Evolutionary conservation across 2,113 vertebrate species (phyloP).

Genomic region (Ia io): DNA sequence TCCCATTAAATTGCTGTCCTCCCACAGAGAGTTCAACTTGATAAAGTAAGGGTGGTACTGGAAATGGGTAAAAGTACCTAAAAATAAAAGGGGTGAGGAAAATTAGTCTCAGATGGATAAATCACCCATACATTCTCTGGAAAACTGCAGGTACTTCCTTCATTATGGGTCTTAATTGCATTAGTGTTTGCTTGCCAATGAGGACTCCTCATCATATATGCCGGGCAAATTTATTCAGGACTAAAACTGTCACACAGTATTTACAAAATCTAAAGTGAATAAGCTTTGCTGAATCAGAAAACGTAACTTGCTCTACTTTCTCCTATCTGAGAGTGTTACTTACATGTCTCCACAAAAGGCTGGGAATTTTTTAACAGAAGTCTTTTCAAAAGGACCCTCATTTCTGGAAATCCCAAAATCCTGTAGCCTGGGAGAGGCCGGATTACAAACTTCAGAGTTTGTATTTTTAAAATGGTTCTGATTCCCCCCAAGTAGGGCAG

Average conservation of each 20-base stretch:
- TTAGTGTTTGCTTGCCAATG: not conserved
- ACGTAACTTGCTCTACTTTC: not conserved
- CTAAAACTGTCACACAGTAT: not conserved
- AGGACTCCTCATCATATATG: not conserved
- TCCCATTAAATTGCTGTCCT: constrained; percentile 96
- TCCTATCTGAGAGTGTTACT: not conserved
- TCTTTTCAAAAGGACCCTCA: not conserved
- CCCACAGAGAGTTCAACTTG: constrained; percentile 98
- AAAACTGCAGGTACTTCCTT: not conserved
- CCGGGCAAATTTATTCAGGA: not conserved
- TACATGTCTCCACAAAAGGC: not conserved
- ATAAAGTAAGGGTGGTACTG: constrained; percentile 94
- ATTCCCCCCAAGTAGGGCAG: not conserved
- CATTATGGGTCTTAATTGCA: not conserved
- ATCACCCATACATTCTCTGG: not conserved
- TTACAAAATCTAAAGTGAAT: not conserved
- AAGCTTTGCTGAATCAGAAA: not conserved
- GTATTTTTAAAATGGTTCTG: constrained; percentile 26
- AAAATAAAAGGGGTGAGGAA: constrained; percentile 46
- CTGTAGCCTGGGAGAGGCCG: not conserved
- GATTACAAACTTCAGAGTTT: not conserved
- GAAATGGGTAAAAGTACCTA: constrained; percentile 99
- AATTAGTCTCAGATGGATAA: not conserved
- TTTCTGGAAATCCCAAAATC: constrained; percentile 17
- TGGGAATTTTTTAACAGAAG: not conserved